phyloP scores from a whole-genome alignment of 2,113 vertebrate genomes.

The Scortum barcoo region DNA sequence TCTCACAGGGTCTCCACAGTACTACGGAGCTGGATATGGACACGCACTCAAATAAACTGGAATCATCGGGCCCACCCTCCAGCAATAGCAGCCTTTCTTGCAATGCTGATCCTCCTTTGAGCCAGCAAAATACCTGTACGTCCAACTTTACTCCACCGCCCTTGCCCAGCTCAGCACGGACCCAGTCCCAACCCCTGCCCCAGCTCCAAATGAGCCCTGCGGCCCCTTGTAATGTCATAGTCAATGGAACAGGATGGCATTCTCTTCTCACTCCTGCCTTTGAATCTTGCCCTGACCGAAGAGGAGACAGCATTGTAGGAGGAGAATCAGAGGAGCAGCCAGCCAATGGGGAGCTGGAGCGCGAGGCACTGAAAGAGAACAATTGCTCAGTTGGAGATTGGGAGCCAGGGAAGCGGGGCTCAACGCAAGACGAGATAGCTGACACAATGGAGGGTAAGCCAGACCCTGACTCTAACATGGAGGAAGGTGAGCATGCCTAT shows the following conservation, averaged over 20 bases:
- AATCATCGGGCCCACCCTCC: conserved; percentile 83
- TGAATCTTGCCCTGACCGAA: conserved; percentile 69
- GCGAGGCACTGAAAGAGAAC: conserved; percentile 98
- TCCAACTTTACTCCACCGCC: conserved; percentile 40
- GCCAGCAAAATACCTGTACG: conserved; percentile 64
- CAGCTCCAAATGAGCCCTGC: conserved; percentile 76
- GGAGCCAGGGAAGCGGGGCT: conserved; percentile 88
- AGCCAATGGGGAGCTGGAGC: conserved; percentile 87
- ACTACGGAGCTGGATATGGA: conserved; percentile 57
- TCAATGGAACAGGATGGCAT: conserved; percentile 91
- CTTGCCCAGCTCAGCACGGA: conserved; percentile 69
- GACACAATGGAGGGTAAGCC: conserved; percentile 86
- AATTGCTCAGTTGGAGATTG: conserved; percentile 90
- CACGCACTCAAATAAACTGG: conserved; percentile 69
- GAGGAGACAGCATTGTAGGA: conserved; percentile 42
- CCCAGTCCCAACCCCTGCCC: conserved; percentile 79
- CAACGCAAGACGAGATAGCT: conserved; percentile 85
- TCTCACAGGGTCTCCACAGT: conserved; percentile 80
- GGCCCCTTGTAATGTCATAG: conserved; percentile 96
- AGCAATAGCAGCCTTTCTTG: conserved; percentile 83
- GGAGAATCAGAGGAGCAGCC: conserved; percentile 47
- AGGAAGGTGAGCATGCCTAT: conserved; percentile 96
- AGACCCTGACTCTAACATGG: conserved; percentile 88
- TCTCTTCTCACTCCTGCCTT: conserved; percentile 61
- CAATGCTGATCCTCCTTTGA: conserved; percentile 65